Evolutionary conservation across 2,113 vertebrate genomes (phyloP).

Genomic region (Balaeniceps rex): DNA sequence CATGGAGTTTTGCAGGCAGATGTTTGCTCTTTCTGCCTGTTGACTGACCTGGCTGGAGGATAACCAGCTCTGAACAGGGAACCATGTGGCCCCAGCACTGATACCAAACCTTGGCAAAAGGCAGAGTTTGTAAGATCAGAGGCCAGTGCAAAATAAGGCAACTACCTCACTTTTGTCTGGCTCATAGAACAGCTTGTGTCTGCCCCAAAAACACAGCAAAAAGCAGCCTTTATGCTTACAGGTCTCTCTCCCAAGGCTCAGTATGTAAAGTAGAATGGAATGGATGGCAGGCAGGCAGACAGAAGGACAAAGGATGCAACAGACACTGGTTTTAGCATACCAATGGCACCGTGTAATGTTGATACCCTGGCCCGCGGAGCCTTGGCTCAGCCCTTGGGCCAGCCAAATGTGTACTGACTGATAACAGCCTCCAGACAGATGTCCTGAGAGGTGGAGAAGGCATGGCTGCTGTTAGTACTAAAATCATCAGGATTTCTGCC

Average conservation of each 20-base stretch:
- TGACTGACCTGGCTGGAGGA: not conserved
- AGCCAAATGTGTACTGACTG: not conserved
- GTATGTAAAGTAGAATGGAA: not conserved
- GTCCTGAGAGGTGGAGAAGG: not conserved
- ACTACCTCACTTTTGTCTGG: not conserved
- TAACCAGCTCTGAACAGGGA: not conserved
- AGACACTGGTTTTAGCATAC: not conserved
- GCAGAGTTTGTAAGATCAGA: not conserved
- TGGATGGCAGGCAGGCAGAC: not conserved
- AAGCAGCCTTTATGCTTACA: not conserved
- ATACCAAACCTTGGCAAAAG: not conserved
- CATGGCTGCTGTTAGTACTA: not conserved
- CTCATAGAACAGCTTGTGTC: not conserved
- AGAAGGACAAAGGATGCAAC: not conserved
- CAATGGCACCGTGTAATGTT: accelerated
- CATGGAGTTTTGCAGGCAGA: not conserved
- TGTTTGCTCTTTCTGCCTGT: not conserved
- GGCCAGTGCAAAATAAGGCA: not conserved
- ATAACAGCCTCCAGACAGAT: not conserved
- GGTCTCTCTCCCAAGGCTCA: not conserved
- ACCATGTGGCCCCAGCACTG: not conserved
- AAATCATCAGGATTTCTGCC: not conserved
- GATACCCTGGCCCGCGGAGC: accelerated
- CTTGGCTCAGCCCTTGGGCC: not conserved
- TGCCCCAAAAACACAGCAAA: not conserved